Conservation (phyloP, 2,113 vertebrate genomes). For the Struthio camelus region DNA sequence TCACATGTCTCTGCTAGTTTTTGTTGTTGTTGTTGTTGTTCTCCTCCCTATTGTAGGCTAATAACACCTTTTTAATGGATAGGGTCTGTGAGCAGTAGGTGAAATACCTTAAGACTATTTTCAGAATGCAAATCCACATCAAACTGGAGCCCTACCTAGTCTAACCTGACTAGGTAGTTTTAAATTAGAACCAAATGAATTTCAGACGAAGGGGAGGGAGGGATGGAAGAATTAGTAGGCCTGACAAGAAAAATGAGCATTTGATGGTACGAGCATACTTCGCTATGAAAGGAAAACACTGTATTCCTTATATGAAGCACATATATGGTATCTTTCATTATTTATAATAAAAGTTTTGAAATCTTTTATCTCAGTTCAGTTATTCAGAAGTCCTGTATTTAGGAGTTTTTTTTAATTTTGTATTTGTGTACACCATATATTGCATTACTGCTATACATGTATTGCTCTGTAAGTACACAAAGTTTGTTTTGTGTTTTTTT, state of each 20-base stretch:
- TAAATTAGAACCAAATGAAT: conserved; percentile 63
- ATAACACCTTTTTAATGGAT: neutral
- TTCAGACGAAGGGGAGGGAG: neutral
- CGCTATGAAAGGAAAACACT: conserved; percentile 80
- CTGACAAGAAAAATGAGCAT: conserved; percentile 62
- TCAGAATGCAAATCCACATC: conserved; percentile 26
- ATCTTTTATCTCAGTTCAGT: conserved; percentile 77
- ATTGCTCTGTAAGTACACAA: conserved; percentile 79
- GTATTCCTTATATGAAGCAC: conserved; percentile 81
- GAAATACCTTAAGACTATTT: conserved; percentile 21
- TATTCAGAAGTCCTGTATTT: conserved; percentile 74
- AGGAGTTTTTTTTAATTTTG: conserved; percentile 64
- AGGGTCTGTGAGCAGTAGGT: neutral
- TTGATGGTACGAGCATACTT: conserved; percentile 77
- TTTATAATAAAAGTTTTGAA: conserved; percentile 82
- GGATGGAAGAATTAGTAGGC: conserved; percentile 37
- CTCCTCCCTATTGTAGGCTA: neutral
- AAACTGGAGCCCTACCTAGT: conserved; percentile 13
- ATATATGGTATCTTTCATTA: conserved; percentile 75
- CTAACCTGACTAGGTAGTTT: conserved; percentile 58
- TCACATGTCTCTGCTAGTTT: neutral
- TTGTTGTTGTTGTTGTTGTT: neutral
- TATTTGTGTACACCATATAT: conserved; percentile 78
- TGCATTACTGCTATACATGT: conserved; percentile 73
- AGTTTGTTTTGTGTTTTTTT: conserved; percentile 54